Evolutionary conservation across 2,797 vertebrate genomes (phyloP), one percentile per base, ranked within the genome.

Genomic region (Odontamblyopus lacepedii): DNA sequence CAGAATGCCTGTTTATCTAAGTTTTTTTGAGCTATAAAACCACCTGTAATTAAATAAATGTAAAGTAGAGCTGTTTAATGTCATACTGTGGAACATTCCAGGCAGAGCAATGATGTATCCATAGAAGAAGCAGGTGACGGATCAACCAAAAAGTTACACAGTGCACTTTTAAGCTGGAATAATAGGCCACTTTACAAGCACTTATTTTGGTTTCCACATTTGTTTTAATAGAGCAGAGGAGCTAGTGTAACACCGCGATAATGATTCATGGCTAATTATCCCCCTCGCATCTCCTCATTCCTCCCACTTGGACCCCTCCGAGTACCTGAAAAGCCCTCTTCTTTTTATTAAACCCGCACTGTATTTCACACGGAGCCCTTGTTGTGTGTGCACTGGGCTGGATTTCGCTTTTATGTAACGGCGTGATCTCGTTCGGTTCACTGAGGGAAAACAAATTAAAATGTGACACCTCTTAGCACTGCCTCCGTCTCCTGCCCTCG

Each of bases 251-350:
- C 3, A 27, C 55, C 26, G 23, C 55, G 4, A 13, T 57, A 57
- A 63, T 63, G 61, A 63, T 63, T 63, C 61, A 63, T n/a, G 11
- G 32, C 61, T 35, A 63, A 63, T 63, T 18, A 38, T 6, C 7
- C 61, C 38, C 61, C 61, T 1, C 32, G 11, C 61, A 11, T 63
- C 30, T 63, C 59, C 59, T 18, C 29, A 7, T 79, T 38, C 79
- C 27, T 78, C 85, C 87, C 77, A 86, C 80, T 6, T 74, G 70
- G 69, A 80, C 67, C 70, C 60, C 61, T 63, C 61, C 5, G n/a
- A 38, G 61, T 38, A 35, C 61, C 61, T 63, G 30, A 18, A 63
- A 63, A 63, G 61, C 61, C 1, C 18, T 38, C 30, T 19, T 63
- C 30, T 61, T 30, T n/a, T 19, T 38, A 63, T 63, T 63, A 63